Percentiles rank a stretch among this genome's conserved stretches.
Conservation (phyloP, 1,140 invertebrate species). For the Drosophila varians region DNA sequence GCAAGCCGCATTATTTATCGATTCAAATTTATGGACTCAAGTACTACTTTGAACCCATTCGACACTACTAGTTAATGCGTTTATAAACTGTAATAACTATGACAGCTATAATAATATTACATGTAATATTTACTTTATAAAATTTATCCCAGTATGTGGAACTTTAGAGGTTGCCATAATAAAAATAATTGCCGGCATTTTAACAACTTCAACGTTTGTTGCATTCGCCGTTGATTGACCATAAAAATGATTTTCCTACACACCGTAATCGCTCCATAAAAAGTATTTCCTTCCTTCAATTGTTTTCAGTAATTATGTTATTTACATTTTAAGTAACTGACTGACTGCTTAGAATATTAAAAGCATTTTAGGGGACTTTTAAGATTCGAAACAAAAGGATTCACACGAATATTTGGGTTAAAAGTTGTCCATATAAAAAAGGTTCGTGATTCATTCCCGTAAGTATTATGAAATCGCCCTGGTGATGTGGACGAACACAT, state of each 20-base stretch:
- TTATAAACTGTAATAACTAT: neutral
- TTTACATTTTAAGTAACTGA: conserved; percentile 6
- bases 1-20: conserved; percentile 11
- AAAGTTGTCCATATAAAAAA: neutral
- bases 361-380: conserved; percentile 10
- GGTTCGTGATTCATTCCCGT: conserved; percentile 11
- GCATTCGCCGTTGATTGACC: conserved; percentile 39
- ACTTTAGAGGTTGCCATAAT: conserved; percentile 19
- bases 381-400: conserved; percentile 20
- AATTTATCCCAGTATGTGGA: neutral
- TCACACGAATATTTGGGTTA: conserved; percentile 18
- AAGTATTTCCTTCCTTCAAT: conserved; percentile 45
- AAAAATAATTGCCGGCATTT: conserved; percentile 40
- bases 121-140: neutral
- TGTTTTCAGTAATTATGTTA: conserved; percentile 20
- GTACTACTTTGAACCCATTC: neutral
- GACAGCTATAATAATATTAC: neutral
- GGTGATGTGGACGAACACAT: conserved; percentile 14
- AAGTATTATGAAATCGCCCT: conserved; percentile 12
- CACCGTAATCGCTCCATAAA: conserved; percentile 30
- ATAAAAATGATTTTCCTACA: conserved; percentile 41
- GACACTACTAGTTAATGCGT: neutral
- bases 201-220: conserved; percentile 22
- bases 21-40: conserved; percentile 5
- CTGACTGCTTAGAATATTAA: conserved; percentile 2